Percentiles rank a stretch among this genome's conserved stretches.
These are phyloP conservation scores for Stenodema calcarata DNA, from an alignment of 2,888 invertebrate genomes.

Conservation along the genomic window DNA sequence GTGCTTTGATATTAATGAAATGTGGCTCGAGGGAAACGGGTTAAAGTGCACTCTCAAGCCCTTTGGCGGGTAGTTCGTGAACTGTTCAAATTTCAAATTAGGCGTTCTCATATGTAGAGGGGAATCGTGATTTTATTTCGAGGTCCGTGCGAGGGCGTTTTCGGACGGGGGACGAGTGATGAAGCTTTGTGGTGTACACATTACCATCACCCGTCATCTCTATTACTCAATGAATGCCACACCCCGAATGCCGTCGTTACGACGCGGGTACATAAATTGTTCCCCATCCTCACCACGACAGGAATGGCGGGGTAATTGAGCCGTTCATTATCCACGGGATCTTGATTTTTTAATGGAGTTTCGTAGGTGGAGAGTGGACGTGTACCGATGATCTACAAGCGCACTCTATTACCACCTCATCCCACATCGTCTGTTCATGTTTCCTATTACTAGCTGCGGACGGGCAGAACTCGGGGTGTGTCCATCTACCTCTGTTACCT, in stretches of 20 bases:
- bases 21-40: slow-evolving; percentile 20
- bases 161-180: background rate
- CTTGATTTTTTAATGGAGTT: slow-evolving; percentile 3
- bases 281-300: background rate
- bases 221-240: background rate
- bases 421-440: background rate
- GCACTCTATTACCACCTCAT: background rate
- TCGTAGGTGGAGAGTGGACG: background rate
- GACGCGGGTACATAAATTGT: background rate
- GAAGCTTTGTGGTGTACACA: background rate
- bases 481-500: too few species aligned
- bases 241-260: background rate
- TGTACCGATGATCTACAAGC: background rate
- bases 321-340: background rate
- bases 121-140: background rate
- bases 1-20: slow-evolving; percentile 40
- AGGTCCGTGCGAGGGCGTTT: too few species aligned
- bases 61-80: background rate
- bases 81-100: slow-evolving; percentile 27
- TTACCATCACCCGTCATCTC: background rate
- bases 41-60: slow-evolving; percentile 4
- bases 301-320: background rate
- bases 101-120: background rate
- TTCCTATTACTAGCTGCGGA: too few species aligned
- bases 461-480: too few species aligned